Conservation (phyloP, 2,113 vertebrate genomes). For the Rhineura floridana region DNA sequence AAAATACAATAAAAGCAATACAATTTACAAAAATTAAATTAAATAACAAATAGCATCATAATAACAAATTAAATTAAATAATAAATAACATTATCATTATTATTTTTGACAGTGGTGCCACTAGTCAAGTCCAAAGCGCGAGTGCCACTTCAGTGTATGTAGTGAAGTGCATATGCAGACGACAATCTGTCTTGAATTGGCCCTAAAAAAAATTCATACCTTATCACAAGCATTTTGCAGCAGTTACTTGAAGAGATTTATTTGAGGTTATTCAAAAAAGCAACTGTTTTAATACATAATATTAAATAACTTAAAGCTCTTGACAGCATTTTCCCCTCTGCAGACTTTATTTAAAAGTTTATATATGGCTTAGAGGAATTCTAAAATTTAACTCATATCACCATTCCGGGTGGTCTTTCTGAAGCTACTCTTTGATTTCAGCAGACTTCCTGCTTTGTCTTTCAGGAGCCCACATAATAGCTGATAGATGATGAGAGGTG, state of each 20-base stretch:
- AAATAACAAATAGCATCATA: too few relatives aligned
- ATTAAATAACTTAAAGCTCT: background rate
- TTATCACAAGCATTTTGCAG: background rate
- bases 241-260: background rate
- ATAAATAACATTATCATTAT: too few relatives aligned
- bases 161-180: too few relatives aligned
- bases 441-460: background rate
- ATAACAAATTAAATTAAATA: too few relatives aligned
- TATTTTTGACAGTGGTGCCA: background rate
- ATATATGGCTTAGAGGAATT: background rate
- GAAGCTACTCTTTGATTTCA: background rate
- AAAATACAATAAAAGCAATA: too few relatives aligned
- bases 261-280: background rate
- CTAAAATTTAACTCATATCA: constrained; percentile 7
- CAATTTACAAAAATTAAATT: too few relatives aligned
- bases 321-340: background rate
- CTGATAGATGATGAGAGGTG: background rate
- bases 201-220: too few relatives aligned
- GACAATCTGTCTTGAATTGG: background rate
- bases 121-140: background rate
- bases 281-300: background rate
- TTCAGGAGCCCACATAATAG: constrained; percentile 1
- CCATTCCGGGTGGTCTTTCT: background rate
- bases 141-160: background rate
- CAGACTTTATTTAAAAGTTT: background rate